Conservation (phyloP, 2,888 invertebrate species). For the Saturnia japonica region DNA sequence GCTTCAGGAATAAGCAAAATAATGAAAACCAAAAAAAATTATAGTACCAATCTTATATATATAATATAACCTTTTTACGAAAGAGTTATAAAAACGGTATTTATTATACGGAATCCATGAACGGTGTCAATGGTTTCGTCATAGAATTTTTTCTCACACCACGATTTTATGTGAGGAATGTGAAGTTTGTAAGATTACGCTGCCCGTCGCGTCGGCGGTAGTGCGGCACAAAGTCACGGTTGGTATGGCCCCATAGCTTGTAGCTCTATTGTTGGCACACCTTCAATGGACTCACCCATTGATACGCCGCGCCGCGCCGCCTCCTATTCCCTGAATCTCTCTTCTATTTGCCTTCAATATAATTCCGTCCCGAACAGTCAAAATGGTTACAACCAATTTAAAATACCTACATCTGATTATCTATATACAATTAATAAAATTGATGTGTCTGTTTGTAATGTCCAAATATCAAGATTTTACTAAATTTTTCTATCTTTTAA, state of each 20-base stretch:
- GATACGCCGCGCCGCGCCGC: conserved; percentile 28
- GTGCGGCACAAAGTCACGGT: conserved; percentile 40
- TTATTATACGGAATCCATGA: conserved; percentile 40
- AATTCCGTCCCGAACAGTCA: background rate
- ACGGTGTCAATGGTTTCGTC: background rate
- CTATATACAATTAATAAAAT: no score
- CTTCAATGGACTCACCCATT: conserved; percentile 11
- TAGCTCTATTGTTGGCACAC: conserved; percentile 21
- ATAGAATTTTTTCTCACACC: conserved; percentile 51
- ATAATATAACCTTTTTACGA: no score
- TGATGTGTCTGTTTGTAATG: no score
- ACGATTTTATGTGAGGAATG: conserved; percentile 73
- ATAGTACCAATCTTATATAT: no score
- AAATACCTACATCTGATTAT: conserved; percentile 1
- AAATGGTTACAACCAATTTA: background rate
- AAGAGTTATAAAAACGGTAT: background rate
- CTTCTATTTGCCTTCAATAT: conserved; percentile 20
- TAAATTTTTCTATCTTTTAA: no score
- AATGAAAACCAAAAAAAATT: no score
- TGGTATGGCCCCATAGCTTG: conserved; percentile 32
- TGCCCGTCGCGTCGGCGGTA: no score
- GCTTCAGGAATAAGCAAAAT: background rate
- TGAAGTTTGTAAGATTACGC: conserved; percentile 66
- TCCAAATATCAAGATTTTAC: no score
- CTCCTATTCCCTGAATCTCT: conserved; percentile 27